phyloP scores from a whole-genome alignment of 2,113 vertebrate genomes.

The Notarius lentiginosus region DNA sequence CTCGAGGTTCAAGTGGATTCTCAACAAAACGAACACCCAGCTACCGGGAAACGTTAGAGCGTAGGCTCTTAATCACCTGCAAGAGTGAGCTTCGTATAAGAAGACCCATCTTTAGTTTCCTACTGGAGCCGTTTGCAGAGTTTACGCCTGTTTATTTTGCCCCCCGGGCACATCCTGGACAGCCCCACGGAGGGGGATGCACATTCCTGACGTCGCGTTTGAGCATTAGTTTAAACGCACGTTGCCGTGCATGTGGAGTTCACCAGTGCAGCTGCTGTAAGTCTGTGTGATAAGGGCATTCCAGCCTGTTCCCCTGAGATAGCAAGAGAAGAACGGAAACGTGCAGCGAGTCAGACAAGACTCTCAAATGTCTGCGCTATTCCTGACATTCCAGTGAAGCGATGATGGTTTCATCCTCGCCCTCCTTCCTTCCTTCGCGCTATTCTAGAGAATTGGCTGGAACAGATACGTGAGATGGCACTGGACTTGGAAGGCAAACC shows the following conservation, averaged over 20 bases:
- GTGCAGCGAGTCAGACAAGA: slow-evolving; percentile 14
- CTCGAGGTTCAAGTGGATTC: not conserved
- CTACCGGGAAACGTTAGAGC: not conserved
- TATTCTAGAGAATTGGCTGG: not conserved
- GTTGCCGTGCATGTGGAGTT: not conserved
- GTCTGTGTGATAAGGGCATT: slow-evolving; percentile 37
- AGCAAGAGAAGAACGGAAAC: not conserved
- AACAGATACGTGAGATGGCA: not conserved
- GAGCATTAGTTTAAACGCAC: slow-evolving; percentile 1
- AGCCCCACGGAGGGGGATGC: not conserved
- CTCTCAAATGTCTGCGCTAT: slow-evolving; percentile 31
- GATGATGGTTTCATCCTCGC: slow-evolving; percentile 36
- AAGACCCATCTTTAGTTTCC: not conserved
- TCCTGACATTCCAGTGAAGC: slow-evolving; percentile 38
- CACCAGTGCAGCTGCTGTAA: slow-evolving; percentile 6
- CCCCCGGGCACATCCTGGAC: not conserved
- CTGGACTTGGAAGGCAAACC: not conserved
- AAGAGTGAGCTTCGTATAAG: not conserved
- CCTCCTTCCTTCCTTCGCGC: not conserved
- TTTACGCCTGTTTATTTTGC: slow-evolving; percentile 42
- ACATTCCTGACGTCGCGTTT: slow-evolving; percentile 6
- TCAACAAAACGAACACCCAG: not conserved
- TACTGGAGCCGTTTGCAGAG: slow-evolving; percentile 20
- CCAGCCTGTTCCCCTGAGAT: slow-evolving; percentile 28
- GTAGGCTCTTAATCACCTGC: not conserved